Base-by-base conservation (phyloP, 2,113 vertebrate species). In the Camelus bactrianus region DNA sequence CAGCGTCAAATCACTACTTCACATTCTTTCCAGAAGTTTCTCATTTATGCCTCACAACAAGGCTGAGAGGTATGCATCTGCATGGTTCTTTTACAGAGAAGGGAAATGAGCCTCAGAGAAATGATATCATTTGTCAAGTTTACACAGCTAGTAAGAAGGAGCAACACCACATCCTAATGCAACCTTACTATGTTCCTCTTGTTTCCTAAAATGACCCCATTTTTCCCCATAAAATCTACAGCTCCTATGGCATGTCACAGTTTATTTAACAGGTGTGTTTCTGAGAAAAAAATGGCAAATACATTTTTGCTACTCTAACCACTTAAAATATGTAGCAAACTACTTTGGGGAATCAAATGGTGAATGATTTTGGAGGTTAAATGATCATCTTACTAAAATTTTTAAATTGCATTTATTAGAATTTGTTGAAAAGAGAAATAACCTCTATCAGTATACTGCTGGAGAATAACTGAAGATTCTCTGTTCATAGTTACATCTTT, bases 331-430 rank as follows among this genome's bases (percentile, higher is more conserved):
- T 9, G 30, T 90, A 73, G 30, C 16, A 89, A 93, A 91, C 3
- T 38, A 65, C 15, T 70, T 42, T 91, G 56, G 46, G 7, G 54
- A 88, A 80, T 81, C 38, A 89, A 64, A 91, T 20, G 22, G 56
- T 42, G 60, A 89, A 84, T 65, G 52, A 2, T 48, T 80, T 65
- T 38, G 4, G 58, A 46, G 77, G 22, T 35, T 91, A 64, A 89
- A 89, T 13, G n/a, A 70, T 72, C 16, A 56, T 9, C 30, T 46
- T 11, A 56, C 5, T 64, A 82, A 72, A 70, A 32, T 12, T 56
- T 91, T 93, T 64, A 42, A 89, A 38, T 67, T 94, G 17, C 12
- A 46, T 93, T 82, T 46, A 80, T 69, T 92, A 56, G 50, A 73
- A 62, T 76, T 60, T 89, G 14, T 90, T 52, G 32, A 65, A 83